Evolutionary conservation across 2,113 vertebrate species (phyloP), one percentile per base, ranked within the genome.

Genomic region (Corythaixoides concolor): DNA sequence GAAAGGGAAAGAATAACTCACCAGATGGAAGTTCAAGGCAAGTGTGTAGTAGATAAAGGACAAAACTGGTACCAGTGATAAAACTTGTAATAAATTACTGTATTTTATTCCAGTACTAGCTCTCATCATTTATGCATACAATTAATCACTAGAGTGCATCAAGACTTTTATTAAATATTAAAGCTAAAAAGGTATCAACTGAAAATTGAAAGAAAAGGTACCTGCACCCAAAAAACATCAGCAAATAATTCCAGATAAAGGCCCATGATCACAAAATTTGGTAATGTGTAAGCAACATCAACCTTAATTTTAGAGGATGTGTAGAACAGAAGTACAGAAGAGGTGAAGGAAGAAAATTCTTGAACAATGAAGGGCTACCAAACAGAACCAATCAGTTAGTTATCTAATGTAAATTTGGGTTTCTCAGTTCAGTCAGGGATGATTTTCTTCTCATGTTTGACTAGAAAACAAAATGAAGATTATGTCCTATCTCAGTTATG

Each of bases 261-360:
- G 12, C 7, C 4, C 4, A n/a, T 5, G 17, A 60, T 63, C 30
- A 52, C 21, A 49, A 78, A 77, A 91, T 78, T 66, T 68, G 35
- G 12, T 62, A 30, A 32, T 19, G 7, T 77, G 8, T 70, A 81
- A 89, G 4, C 0, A 0, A 3, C 1, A 6, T 35, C 16, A 77
- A 35, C 20, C 6, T 49, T 56, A 50, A 41, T 74, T 64, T 86
- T 74, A 88, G 24, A 58, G 15, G 5, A 39, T 55, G 6, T 63
- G 22, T 77, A 60, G 84, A 81, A 70, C 1, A 20, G 37, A 70
- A 33, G 10, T 33, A 47, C 8, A 33, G 19, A 70, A 30, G 6
- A 62, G 2, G 7, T 68, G 14, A 56, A 85, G 27, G n/a, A 26
- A 63, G 62, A 90, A 24, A 43, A 7, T 5, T 50, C 15, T 63